Base-by-base conservation (phyloP, 2,113 vertebrate genomes). In the Podilymbus podiceps region DNA sequence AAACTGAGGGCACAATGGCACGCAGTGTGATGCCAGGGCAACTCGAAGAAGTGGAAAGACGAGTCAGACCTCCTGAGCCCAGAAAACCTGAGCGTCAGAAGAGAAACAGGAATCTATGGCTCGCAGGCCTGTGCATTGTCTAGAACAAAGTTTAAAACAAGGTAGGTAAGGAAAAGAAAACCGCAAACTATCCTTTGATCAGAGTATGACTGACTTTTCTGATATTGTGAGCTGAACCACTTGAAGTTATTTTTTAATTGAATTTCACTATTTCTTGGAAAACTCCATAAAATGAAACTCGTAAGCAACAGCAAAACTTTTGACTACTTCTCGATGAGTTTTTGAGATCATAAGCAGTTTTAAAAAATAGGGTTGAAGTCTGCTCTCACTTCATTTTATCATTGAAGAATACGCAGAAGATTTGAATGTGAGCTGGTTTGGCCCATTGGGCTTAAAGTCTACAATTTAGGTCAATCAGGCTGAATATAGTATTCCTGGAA, bases 401-500 rank as follows among this genome's bases (percentile, higher is more conserved):
- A 28, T 4, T 52, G 66, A 93, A 44, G 53, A 73, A 60, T 38
- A 55, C 0, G 0, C 15, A 68, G 44, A 60, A 78, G 58, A 31
- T 75, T 88, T 19, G 81, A 59, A 93, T 72, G 38, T 44, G 31
- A 52, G 56, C 49, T 74, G n/a, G 3, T 74, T 44, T 93, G 0
- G 0, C 44, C 35, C 49, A 21, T 38, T 23, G 33, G 64, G 47
- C 55, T 67, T 62, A 74, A 84, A 90, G 72, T 22, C 80, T 75
- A 11, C 77, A 94, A 82, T 93, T 96, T 92, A 49, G 76, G 83
- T 47, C 47, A 96, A 88, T n/a, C 83, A 90, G 40, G n/a, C 23
- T 89, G 88, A 66, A 76, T 82, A 53, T 89, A 80, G 83, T 76
- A 90, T 94, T 95, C 62, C 80, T 90, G 76, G 80, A 92, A 89